Base-by-base conservation (phyloP, 2,888 invertebrate genomes). In the Hirtodrosophila cameraria region DNA sequence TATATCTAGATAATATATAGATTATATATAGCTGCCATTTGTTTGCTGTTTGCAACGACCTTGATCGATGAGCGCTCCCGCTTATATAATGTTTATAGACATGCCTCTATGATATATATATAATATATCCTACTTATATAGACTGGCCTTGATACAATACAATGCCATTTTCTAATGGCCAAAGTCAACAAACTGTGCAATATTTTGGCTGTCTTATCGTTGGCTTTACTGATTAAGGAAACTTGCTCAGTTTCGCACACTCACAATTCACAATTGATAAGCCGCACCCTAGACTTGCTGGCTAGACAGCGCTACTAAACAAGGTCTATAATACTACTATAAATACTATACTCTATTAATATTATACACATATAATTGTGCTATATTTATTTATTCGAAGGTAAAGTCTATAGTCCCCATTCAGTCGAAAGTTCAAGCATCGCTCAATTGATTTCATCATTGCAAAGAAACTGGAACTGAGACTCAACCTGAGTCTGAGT, bases 391-490 rank as follows among this genome's bases (percentile, higher is more conserved):
- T 0, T 23, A 23, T 23, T 23, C 8, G 23, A 7, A 23, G 25
- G 50, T 59, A 49, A 15, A 53, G 63, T 60, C 61, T 64, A 43
- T 60, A 70, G 50, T 55, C 58, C 13, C 23, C 49, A 23, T n/a
- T 5, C 8, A 74, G 70, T 74, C 71, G 59, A 80, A 77, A 77
- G 81, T 77, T 70, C 74, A 70, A 15, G 12, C 45, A 42, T 55
- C 38, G 33, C 39, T 60, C 41, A 61, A 49, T 55, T 73, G 69
- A 76, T 75, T 72, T 48, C 27, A 18, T 46, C 30, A 9, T n/a
- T 11, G 33, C 28, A 35, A 28, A 31, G 31, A 35, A 28, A 31
- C 18, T 20, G 41, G 16, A 9, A 13, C n/a, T n/a, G n/a, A n/a
- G n/a, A n/a, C n/a, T n/a, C n/a, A n/a, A n/a, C n/a, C n/a, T n/a